Conservation (phyloP, 2,888 invertebrate genomes). For the Coenonympha glycerion region DNA sequence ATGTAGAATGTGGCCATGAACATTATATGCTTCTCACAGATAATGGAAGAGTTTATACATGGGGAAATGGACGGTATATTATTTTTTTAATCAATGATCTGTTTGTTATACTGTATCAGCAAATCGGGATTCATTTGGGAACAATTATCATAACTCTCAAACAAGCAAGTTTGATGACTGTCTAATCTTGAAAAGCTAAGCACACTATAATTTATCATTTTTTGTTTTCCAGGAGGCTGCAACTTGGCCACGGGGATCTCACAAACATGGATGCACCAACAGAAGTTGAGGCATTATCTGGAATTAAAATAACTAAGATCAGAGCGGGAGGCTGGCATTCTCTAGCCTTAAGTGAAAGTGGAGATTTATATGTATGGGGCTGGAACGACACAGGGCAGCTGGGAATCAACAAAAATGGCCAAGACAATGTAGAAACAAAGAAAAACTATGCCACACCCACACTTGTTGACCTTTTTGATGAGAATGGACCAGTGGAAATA, state of each 20-base stretch:
- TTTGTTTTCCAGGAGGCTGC: conserved; percentile 82
- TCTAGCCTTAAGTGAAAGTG: conserved; percentile 83
- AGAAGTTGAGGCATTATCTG: conserved; percentile 83
- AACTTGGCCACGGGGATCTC: conserved; percentile 87
- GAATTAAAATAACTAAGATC: conserved; percentile 82
- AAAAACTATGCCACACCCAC: conserved; percentile 53
- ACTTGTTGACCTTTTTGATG: conserved; percentile 55
- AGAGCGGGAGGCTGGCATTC: conserved; percentile 93
- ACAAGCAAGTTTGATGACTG: too few species aligned
- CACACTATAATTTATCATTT: too few species aligned
- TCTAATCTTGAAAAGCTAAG: too few species aligned
- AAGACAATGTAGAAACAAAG: conserved; percentile 27
- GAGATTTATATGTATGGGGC: conserved; percentile 93
- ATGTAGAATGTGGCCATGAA: conserved; percentile 86
- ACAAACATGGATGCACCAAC: conserved; percentile 78
- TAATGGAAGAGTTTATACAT: conserved; percentile 84
- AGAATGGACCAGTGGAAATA: conserved; percentile 59
- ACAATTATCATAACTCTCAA: too few species aligned
- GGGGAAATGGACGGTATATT: conserved; percentile 87
- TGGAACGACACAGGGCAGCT: conserved; percentile 93
- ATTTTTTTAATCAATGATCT: neutral
- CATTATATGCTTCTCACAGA: conserved; percentile 83
- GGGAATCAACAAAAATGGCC: conserved; percentile 72
- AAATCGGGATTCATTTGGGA: too few species aligned
- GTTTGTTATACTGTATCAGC: neutral